Evolutionary conservation across 1,140 invertebrate species (phyloP), one percentile per base, ranked within the genome.

Genomic region (Eurosta solidaginis): DNA sequence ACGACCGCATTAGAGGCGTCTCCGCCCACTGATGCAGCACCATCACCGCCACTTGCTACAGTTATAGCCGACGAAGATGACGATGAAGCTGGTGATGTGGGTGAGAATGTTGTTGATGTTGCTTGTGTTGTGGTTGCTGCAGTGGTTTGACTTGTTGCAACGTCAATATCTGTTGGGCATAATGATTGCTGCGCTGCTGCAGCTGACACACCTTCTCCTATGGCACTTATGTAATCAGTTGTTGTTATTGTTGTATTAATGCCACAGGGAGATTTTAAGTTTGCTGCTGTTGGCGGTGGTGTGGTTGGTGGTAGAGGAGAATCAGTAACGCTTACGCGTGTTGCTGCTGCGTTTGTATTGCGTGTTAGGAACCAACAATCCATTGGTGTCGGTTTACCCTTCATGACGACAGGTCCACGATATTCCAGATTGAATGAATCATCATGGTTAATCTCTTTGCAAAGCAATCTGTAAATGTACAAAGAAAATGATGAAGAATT

Each of bases 311-410:
- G 73, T 68, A 81, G 79, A 44, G 83, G 84, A 59, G 85, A 87
- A 47, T 87, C 85, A 80, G 82, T 82, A 44, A 84, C 44, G 77
- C 54, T 42, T 22, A 68, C 6, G 74, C 82, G 59, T 77, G 77
- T 36, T 73, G 44, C 80, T 74, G 44, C 22, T 45, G 78, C 80
- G 74, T 74, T 83, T 75, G 80, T 84, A 79, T 83, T 87, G 82
- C 93, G 89, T 27, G 92, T 93, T 68, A 98, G 89, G 88, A 97
- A 96, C 94, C 96, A 98, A 14, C 96, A 96, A 82, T 97, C 93
- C 96, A 98, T 98, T 2, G 97, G 96, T 80, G 96, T 95, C 1
- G 94, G 93, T 89, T 96, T 97, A 40, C 97, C 97, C 89, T 98
- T 97, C 96, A 97, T 98, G 91, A 97, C 96, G 2, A 98, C 92